These are phyloP conservation scores for Stegana nigrithorax DNA, from an alignment of 2,888 invertebrate species.

Conservation along the genomic window DNA sequence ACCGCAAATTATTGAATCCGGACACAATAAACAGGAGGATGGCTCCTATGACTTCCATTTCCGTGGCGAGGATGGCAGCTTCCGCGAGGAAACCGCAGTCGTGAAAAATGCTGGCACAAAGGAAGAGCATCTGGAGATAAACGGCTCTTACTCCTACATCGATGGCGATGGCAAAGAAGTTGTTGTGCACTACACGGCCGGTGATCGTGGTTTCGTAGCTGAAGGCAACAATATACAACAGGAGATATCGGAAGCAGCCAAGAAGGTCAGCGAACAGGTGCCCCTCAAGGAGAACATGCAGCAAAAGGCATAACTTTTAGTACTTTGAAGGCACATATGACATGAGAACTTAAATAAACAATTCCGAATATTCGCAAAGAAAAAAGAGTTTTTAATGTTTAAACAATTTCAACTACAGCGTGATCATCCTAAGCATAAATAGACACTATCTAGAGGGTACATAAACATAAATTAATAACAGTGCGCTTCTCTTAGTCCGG, in stretches of 20 bases:
- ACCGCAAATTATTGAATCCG: constrained; percentile 60
- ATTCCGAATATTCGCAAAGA: not conserved
- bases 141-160: constrained; percentile 62
- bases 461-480: constrained; percentile 43
- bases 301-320: no score
- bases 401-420: constrained; percentile 55
- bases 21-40: constrained; percentile 53
- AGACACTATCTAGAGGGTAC: constrained; percentile 28
- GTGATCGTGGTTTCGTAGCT: constrained; percentile 66
- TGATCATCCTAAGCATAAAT: constrained; percentile 37
- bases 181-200: constrained; percentile 64
- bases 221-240: constrained; percentile 60
- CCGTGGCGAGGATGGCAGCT: constrained; percentile 61
- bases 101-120: constrained; percentile 56
- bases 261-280: constrained; percentile 47
- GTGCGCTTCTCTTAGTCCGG: constrained; percentile 49
- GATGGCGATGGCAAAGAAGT: constrained; percentile 62
- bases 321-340: no score
- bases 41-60: constrained; percentile 64
- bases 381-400: constrained; percentile 38
- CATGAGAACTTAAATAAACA: not conserved
- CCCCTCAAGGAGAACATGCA: no score
- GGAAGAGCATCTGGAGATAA: constrained; percentile 54
- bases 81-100: constrained; percentile 61
- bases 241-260: constrained; percentile 57